Evolutionary conservation across 2,113 vertebrate species (phyloP).

Genomic region (Athene cunicularia): DNA sequence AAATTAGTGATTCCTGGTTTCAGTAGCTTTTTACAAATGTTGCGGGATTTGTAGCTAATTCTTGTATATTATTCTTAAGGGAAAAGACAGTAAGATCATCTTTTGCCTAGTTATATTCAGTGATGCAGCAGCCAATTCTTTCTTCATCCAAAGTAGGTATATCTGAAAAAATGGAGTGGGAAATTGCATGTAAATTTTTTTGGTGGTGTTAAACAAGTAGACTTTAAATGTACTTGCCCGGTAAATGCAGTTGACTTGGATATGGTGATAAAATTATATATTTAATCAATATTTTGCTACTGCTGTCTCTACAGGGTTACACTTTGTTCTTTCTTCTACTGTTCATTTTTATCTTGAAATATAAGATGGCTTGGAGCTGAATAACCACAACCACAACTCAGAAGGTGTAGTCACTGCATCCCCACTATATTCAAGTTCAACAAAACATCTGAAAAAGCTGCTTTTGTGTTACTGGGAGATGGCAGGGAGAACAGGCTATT

Average conservation of each 20-base stretch:
- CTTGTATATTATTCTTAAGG: not conserved
- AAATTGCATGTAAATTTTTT: not conserved
- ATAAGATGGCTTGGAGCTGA: not conserved
- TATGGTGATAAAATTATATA: not conserved
- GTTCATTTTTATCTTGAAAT: not conserved
- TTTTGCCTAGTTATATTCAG: not conserved
- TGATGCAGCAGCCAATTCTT: not conserved
- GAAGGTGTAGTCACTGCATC: not conserved
- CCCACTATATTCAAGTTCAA: rapidly evolving
- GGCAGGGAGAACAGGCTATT: not conserved
- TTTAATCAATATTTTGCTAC: not conserved
- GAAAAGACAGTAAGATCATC: not conserved
- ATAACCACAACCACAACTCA: not conserved
- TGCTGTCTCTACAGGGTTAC: not conserved
- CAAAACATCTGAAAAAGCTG: not conserved
- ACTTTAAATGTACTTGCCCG: not conserved
- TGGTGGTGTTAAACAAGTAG: not conserved
- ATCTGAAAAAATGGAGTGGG: not conserved
- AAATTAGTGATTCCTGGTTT: not conserved
- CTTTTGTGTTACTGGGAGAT: rapidly evolving
- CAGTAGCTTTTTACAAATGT: not conserved
- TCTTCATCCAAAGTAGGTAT: not conserved
- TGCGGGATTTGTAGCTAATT: not conserved
- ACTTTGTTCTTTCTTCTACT: not conserved
- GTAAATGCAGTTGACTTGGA: not conserved